Evolutionary conservation across 1,140 invertebrate species (phyloP).

Genomic region (Euglossa dilemma): DNA sequence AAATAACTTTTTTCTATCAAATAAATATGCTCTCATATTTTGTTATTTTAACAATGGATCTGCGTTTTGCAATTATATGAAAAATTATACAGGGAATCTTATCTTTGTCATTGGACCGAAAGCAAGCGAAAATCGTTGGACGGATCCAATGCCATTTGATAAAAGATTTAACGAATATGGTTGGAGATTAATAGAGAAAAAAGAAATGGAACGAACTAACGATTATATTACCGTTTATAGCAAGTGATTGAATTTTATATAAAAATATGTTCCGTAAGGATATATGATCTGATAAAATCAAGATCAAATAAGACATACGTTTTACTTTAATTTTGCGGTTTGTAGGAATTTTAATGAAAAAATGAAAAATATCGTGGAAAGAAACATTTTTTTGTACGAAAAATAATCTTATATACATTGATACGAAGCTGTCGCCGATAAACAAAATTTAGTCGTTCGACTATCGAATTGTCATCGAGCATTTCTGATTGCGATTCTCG

Average conservation of each 20-base stretch:
- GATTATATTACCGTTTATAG: slow-evolving; percentile 83
- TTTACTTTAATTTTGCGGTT: neutral
- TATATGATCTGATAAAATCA: no score
- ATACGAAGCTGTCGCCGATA: slow-evolving; percentile 17
- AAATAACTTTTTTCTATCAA: slow-evolving; percentile 63
- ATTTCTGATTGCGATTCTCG: neutral
- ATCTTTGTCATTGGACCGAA: slow-evolving; percentile 88
- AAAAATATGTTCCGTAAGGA: neutral
- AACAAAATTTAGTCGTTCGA: neutral
- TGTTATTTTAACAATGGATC: slow-evolving; percentile 89
- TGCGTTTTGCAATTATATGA: slow-evolving; percentile 87
- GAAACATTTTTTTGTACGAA: neutral
- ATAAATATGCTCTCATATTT: slow-evolving; percentile 86
- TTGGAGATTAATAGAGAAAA: slow-evolving; percentile 71
- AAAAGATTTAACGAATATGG: slow-evolving; percentile 76
- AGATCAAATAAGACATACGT: neutral
- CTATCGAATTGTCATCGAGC: slow-evolving; percentile 5
- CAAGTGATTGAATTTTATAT: slow-evolving; percentile 53
- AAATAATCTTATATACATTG: neutral
- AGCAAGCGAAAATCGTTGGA: slow-evolving; percentile 85
- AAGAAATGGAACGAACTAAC: slow-evolving; percentile 79
- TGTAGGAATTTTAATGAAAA: neutral
- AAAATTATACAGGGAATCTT: slow-evolving; percentile 84
- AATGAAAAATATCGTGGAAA: neutral
- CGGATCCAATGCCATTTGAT: slow-evolving; percentile 86